Conservation (phyloP, 2,797 vertebrate genomes). For the Heterohyrax brucei region DNA sequence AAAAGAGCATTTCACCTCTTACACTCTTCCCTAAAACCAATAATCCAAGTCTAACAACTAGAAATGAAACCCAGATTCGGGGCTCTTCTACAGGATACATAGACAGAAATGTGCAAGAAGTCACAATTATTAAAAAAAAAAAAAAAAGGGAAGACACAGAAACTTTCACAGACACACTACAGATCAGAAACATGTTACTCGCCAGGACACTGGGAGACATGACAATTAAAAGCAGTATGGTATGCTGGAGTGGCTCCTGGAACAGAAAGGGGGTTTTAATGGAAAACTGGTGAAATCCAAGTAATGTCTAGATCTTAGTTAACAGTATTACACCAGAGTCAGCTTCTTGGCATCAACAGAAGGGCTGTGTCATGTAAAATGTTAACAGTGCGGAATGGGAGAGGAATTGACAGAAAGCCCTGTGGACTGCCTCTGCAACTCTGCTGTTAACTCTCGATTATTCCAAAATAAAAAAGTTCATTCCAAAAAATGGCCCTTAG, state of each 20-base stretch:
- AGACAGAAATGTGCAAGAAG: background rate
- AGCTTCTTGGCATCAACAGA: background rate
- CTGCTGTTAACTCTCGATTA: background rate
- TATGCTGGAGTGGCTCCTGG: background rate
- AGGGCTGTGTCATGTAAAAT: accelerated
- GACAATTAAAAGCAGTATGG: background rate
- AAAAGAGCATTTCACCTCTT: background rate
- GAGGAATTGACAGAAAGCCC: background rate
- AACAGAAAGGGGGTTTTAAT: accelerated
- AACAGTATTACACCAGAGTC: accelerated
- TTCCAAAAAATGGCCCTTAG: background rate
- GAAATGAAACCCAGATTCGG: background rate
- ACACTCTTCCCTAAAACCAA: background rate
- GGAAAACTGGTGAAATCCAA: background rate
- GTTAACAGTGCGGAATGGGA: background rate
- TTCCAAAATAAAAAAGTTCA: slow-evolving; percentile 17
- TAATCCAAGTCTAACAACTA: background rate
- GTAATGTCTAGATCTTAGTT: background rate
- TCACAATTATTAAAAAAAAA: background rate
- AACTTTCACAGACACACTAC: no score
- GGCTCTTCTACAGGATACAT: background rate
- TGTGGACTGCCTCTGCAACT: background rate
- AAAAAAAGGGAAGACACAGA: background rate
- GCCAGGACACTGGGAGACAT: background rate
- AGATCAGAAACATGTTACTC: background rate